These are phyloP conservation scores for Gymnocheta viridis DNA, from an alignment of 2,888 invertebrate genomes.

Conservation along the genomic window DNA sequence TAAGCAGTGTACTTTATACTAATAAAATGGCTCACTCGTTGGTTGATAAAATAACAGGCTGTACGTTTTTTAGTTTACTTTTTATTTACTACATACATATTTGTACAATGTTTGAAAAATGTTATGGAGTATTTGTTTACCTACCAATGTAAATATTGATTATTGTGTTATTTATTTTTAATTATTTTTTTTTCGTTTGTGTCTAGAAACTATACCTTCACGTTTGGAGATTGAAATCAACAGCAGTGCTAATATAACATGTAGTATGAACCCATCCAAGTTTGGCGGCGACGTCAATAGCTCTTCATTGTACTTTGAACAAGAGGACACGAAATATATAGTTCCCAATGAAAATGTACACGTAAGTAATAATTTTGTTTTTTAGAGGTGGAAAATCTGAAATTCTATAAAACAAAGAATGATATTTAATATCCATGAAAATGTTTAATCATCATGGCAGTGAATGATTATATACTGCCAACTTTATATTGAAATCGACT, in stretches of 20 bases:
- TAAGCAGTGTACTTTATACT: background rate
- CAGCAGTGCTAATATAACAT: conserved; percentile 76
- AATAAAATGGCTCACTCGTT: background rate
- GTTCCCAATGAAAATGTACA: conserved; percentile 67
- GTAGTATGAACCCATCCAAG: conserved; percentile 75
- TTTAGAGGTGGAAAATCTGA: no score
- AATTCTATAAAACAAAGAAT: no score
- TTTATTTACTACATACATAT: background rate
- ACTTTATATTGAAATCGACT: no score
- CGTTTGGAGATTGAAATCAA: conserved; percentile 74
- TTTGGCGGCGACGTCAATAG: conserved; percentile 74
- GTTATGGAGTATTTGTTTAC: background rate
- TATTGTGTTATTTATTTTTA: conserved; percentile 8
- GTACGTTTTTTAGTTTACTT: background rate
- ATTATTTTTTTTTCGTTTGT: conserved; percentile 4
- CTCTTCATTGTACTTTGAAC: conserved; percentile 74
- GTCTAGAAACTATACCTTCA: conserved; percentile 61
- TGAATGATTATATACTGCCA: no score
- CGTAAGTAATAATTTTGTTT: conserved; percentile 47
- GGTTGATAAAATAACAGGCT: no score
- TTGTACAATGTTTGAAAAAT: background rate
- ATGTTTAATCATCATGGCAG: no score
- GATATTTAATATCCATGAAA: no score
- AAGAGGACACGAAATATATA: conserved; percentile 64
- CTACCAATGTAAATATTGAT: conserved; percentile 2